Evolutionary conservation across 2,888 invertebrate species (phyloP).

Genomic region (Caenorhabditis sp.): DNA sequence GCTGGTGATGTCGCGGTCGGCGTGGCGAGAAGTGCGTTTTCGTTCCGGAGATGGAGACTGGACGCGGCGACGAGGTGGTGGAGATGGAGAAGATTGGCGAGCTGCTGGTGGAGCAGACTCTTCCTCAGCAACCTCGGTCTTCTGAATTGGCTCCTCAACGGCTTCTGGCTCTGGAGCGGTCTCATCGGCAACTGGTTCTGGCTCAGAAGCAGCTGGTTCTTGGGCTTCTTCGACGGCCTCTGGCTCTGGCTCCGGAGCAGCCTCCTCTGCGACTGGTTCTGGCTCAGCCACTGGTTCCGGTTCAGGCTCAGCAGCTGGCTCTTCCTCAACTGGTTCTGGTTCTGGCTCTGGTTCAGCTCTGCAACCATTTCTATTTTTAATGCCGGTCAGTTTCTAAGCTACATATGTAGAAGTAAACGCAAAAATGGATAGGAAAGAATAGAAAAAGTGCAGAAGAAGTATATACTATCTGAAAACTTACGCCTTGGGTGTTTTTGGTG

Average conservation of each 20-base stretch:
- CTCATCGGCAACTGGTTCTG: slow-evolving; percentile 63
- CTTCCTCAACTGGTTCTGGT: slow-evolving; percentile 60
- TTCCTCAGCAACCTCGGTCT: slow-evolving; percentile 52
- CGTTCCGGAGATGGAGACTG: slow-evolving; percentile 73
- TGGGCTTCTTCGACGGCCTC: slow-evolving; percentile 62
- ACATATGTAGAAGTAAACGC: background rate
- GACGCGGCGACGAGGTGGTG: slow-evolving; percentile 74
- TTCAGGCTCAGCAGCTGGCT: slow-evolving; percentile 63
- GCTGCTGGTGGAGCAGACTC: slow-evolving; percentile 63
- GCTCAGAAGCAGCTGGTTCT: slow-evolving; percentile 57
- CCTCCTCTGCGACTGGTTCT: slow-evolving; percentile 67
- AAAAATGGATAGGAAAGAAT: background rate
- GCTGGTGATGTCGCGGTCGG: slow-evolving; percentile 72
- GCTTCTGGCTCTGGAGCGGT: slow-evolving; percentile 62
- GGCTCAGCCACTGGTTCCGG: no score
- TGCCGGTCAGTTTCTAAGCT: no score
- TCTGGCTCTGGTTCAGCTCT: slow-evolving; percentile 59
- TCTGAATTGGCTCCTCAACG: slow-evolving; percentile 57
- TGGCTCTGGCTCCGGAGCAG: slow-evolving; percentile 61
- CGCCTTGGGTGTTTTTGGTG: slow-evolving; percentile 75
- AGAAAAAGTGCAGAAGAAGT: slow-evolving; percentile 17
- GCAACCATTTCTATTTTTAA: background rate
- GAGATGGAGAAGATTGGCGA: slow-evolving; percentile 70
- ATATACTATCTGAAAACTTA: slow-evolving; percentile 37
- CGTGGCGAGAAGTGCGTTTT: slow-evolving; percentile 57